These are phyloP conservation scores for Cynopterus sphinx DNA, from an alignment of 2,797 vertebrate species.

Conservation along the genomic window DNA sequence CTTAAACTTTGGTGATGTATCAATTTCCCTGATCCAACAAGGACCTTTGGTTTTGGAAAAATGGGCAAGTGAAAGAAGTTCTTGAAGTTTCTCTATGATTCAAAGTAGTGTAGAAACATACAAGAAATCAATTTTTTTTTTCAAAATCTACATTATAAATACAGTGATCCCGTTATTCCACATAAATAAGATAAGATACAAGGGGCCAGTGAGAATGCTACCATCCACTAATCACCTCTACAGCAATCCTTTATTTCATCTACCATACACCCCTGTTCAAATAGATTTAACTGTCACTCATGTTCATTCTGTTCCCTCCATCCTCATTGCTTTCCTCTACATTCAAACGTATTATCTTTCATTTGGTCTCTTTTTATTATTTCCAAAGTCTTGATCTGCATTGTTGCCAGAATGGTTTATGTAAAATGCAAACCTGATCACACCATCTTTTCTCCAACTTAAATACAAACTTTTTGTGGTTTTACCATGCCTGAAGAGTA, in stretches of 20 bases:
- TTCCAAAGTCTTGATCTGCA: not conserved
- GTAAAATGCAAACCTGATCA: not conserved
- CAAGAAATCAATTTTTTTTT: not conserved
- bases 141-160: not conserved
- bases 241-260: not conserved
- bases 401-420: not conserved
- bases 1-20: not conserved
- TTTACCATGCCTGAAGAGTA: not conserved
- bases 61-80: not conserved
- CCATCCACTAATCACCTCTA: not conserved
- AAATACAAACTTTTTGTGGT: not conserved
- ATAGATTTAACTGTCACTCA: not conserved
- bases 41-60: not conserved
- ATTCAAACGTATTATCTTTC: not conserved
- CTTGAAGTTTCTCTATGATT: not conserved
- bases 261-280: not conserved
- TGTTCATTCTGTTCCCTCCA: not conserved
- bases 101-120: not conserved
- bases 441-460: not conserved
- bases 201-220: not conserved
- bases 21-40: not conserved
- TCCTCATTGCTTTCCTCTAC: not conserved
- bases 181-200: not conserved
- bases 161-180: not conserved
- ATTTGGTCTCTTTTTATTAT: not conserved